Evolutionary conservation across 2,797 vertebrate genomes (phyloP).

Genomic region (Synanceia verrucosa): DNA sequence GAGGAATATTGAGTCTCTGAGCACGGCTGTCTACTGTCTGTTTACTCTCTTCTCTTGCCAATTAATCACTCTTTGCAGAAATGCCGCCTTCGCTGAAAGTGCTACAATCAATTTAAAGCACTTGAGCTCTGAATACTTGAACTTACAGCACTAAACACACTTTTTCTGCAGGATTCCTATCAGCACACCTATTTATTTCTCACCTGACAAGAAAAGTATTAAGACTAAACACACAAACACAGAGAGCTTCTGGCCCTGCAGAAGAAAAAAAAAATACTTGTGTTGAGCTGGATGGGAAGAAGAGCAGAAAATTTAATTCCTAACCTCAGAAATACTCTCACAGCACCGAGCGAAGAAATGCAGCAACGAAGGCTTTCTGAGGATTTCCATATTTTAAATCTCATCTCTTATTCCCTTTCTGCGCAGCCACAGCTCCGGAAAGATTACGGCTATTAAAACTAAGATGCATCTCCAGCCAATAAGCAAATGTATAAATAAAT

Average conservation of each 20-base stretch:
- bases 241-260: not conserved
- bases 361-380: conserved; percentile 8
- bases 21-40: not conserved
- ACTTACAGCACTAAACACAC: not conserved
- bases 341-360: conserved; percentile 15
- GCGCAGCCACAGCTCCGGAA: conserved; percentile 16
- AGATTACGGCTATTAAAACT: conserved; percentile 30
- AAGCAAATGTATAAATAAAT: conserved; percentile 35
- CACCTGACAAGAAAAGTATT: not conserved
- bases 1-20: not conserved
- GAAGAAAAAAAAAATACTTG: conserved; percentile 14
- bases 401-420: conserved; percentile 47
- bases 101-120: not conserved
- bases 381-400: conserved; percentile 58
- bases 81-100: not conserved
- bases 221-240: not conserved
- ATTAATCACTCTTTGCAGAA: conserved; percentile 21
- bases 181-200: conserved; percentile 2
- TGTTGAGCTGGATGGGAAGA: conserved; percentile 12
- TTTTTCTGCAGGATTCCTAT: conserved; percentile 2
- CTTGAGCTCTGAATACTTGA: not conserved
- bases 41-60: conserved; percentile 17
- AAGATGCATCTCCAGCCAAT: conserved; percentile 39
- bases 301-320: conserved; percentile 36
- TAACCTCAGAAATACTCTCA: conserved; percentile 24